Evolutionary conservation across 2,113 vertebrate genomes (phyloP).

Genomic region (Rhinolophus sinicus): DNA sequence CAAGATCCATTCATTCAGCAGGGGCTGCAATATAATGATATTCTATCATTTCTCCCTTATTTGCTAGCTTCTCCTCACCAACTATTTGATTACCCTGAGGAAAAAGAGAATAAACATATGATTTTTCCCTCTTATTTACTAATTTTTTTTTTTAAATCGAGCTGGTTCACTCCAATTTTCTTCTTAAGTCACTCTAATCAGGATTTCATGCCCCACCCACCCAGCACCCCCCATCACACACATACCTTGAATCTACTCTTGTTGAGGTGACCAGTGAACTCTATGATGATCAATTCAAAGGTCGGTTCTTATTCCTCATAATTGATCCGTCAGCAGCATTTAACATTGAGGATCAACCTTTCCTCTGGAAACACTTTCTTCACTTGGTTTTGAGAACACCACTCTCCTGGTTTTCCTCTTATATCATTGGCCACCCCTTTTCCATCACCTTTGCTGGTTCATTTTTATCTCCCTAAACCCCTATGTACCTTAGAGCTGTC

Average conservation of each 20-base stretch:
- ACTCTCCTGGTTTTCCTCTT: background rate
- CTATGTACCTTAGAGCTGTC: background rate
- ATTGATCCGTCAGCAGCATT: background rate
- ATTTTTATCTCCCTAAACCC: background rate
- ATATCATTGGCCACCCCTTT: background rate
- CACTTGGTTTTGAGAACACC: background rate
- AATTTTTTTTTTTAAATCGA: background rate
- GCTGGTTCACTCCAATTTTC: background rate
- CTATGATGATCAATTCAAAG: background rate
- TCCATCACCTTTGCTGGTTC: background rate
- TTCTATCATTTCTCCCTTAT: background rate
- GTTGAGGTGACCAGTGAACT: background rate
- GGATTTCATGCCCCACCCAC: background rate
- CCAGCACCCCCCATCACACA: background rate
- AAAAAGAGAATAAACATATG: background rate
- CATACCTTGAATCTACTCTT: background rate
- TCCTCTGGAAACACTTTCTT: background rate
- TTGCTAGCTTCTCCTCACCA: background rate
- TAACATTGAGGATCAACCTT: background rate
- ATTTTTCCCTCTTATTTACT: background rate
- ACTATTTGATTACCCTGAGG: background rate
- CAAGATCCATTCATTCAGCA: background rate
- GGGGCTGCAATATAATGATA: background rate
- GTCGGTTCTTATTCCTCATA: background rate
- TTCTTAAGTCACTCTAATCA: background rate